Conservation (phyloP, 2,113 vertebrate genomes). For the Pogonocichla stellata region DNA sequence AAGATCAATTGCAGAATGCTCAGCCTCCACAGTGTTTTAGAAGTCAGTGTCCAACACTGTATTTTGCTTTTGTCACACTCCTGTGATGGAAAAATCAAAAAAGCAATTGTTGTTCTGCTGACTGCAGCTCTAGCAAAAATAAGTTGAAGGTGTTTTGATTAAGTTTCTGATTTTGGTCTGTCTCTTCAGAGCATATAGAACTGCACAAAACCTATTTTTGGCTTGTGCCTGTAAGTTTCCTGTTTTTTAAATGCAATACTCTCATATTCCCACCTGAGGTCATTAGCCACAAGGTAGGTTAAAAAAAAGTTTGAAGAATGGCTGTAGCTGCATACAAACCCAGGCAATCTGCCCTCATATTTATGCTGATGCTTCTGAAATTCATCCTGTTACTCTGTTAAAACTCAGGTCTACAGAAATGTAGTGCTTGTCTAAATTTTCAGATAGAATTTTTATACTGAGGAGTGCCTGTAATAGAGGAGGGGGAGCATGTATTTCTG, state of each 20-base stretch:
- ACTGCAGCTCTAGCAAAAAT: not conserved
- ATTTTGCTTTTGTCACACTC: slow-evolving; percentile 6
- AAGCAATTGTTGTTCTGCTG: not conserved
- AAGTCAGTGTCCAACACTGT: not conserved
- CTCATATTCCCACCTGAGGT: slow-evolving; percentile 77
- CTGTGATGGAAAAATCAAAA: not conserved
- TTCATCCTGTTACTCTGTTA: slow-evolving; percentile 54
- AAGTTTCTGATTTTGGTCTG: slow-evolving; percentile 5
- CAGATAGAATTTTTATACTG: slow-evolving; percentile 9
- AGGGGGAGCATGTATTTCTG: not conserved
- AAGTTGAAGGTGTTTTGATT: not conserved
- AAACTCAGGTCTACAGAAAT: slow-evolving; percentile 46
- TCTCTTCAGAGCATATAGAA: not conserved
- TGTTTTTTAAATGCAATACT: slow-evolving; percentile 44
- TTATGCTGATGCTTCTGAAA: slow-evolving; percentile 76
- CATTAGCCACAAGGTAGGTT: slow-evolving; percentile 75
- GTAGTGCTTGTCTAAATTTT: slow-evolving; percentile 51
- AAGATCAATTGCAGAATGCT: not conserved
- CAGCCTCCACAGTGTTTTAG: not conserved
- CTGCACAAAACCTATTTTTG: slow-evolving; percentile 16
- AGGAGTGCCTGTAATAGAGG: not conserved
- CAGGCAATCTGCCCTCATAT: slow-evolving; percentile 62
- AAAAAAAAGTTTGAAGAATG: slow-evolving; percentile 63
- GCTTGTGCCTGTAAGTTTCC: slow-evolving; percentile 38
- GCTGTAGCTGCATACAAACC: slow-evolving; percentile 57